These are phyloP conservation scores for Anthopleura sola DNA, from an alignment of 64 coral and sea anemone species.

Conservation along the genomic window DNA sequence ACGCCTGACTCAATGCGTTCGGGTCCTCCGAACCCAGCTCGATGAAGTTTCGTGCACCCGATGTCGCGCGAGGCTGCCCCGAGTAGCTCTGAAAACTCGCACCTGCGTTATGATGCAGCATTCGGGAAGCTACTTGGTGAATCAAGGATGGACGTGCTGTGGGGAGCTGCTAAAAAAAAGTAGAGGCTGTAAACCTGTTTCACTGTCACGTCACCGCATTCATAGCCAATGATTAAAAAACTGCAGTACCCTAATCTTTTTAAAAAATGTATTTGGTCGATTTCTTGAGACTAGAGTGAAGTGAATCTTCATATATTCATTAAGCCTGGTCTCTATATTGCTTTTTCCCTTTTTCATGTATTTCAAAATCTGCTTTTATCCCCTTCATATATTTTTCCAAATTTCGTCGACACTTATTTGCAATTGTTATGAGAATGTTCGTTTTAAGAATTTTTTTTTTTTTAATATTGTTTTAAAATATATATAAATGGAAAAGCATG, in stretches of 20 bases:
- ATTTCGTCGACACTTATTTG: no score
- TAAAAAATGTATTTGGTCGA: background rate
- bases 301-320: no score
- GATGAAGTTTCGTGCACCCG: conserved; percentile 89
- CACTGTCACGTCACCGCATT: conserved; percentile 66
- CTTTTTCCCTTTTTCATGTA: no score
- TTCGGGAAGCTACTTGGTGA: conserved; percentile 68
- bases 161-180: conserved; percentile 82
- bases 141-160: conserved; percentile 89
- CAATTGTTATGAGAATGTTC: no score
- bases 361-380: no score
- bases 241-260: background rate
- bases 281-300: background rate
- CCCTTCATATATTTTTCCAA: no score
- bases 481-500: no score
- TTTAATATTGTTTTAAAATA: no score
- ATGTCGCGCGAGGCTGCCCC: conserved; percentile 77
- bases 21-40: conserved; percentile 83
- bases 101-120: conserved; percentile 90
- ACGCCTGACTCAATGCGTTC: conserved; percentile 76
- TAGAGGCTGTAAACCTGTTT: conserved; percentile 78
- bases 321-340: no score
- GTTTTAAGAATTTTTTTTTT: no score
- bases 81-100: conserved; percentile 76
- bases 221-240: background rate